Percentiles rank a stretch among this genome's conserved stretches.
Conservation (phyloP, 2,888 invertebrate genomes). For the Ormyrus nitidulus region DNA sequence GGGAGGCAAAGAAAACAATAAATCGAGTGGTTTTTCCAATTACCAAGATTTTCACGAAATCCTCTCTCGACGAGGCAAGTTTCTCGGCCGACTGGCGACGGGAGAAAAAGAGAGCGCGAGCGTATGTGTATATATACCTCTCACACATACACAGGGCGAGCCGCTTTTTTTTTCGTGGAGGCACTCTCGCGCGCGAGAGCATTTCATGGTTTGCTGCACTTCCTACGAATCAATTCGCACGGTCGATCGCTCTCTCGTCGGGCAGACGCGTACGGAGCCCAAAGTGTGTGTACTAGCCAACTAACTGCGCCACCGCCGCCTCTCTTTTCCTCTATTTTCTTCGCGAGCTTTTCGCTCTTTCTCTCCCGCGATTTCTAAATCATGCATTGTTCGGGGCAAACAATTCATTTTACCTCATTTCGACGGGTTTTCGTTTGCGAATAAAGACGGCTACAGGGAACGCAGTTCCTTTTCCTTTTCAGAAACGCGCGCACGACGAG, state of each 20-base stretch:
- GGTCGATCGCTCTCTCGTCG: constrained; percentile 54
- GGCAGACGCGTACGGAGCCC: neutral
- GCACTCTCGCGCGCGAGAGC: constrained; percentile 28
- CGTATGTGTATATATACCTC: neutral
- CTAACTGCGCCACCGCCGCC: neutral
- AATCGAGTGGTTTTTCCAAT: constrained; percentile 40
- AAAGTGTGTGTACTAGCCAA: neutral
- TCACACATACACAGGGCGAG: neutral
- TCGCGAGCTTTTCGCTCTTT: neutral
- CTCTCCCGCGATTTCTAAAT: neutral
- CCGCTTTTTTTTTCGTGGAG: constrained; percentile 1
- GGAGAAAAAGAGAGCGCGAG: constrained; percentile 6
- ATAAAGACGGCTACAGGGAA: too few species aligned
- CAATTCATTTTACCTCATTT: too few species aligned
- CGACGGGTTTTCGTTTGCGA: too few species aligned
- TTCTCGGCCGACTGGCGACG: constrained; percentile 36
- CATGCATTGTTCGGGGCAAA: too few species aligned
- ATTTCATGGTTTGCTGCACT: constrained; percentile 57
- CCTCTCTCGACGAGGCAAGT: neutral
- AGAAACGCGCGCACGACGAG: too few species aligned
- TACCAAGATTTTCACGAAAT: constrained; percentile 41
- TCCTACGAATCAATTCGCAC: constrained; percentile 59
- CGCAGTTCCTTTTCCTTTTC: too few species aligned
- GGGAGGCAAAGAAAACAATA: constrained; percentile 9
- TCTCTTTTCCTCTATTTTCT: neutral